Base-by-base conservation (phyloP, 2,113 vertebrate genomes). In the Amblyornis subalaris region DNA sequence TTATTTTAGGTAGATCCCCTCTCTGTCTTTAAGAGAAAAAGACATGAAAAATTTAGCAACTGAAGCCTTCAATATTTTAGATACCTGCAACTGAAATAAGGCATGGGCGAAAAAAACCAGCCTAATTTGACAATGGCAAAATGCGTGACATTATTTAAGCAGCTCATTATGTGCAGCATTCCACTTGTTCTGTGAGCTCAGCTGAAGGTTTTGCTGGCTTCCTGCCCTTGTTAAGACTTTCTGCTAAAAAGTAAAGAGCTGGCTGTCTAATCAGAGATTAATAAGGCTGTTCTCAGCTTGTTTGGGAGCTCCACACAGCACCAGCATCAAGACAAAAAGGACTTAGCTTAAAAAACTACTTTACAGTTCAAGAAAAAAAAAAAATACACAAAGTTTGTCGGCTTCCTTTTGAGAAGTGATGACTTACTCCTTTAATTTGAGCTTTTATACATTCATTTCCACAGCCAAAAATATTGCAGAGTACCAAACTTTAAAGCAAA, bases 211-310 rank as follows among this genome's bases (percentile, higher is more conserved):
- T 61, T 91, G 77, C 79, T 72, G 80, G 47, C 26, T 93, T 74
- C 28, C 53, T 84, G 80, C 61, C 82, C 71, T 93, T 89, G 51
- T 87, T 90, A 95, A 93, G 65, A 23, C 26, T 76, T 81, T 79
- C 36, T 24, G n/a, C 42, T 48, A 26, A 24, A 45, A 53, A 78
- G 36, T 48, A 65, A 89, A 95, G 83, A 91, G 54, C 73, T 86
- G 61, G 12, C 33, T 77, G 81, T 88, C 72, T 91, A 87, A 82
- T 93, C 81, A 94, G 88, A 60, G 62, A 85, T 85, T 94, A 96
- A 92, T 44, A 94, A 94, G 69, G 45, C 22, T 83, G 25, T 62
- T 93, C 64, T 58, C 71, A 88, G 36, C 18, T 72, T 72, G 8
- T 85, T 36, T 85, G 57, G 71, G 71, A 79, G 6, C 54, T 65